Evolutionary conservation across 2,113 vertebrate genomes (phyloP).

Genomic region (Pelobates fuscus): DNA sequence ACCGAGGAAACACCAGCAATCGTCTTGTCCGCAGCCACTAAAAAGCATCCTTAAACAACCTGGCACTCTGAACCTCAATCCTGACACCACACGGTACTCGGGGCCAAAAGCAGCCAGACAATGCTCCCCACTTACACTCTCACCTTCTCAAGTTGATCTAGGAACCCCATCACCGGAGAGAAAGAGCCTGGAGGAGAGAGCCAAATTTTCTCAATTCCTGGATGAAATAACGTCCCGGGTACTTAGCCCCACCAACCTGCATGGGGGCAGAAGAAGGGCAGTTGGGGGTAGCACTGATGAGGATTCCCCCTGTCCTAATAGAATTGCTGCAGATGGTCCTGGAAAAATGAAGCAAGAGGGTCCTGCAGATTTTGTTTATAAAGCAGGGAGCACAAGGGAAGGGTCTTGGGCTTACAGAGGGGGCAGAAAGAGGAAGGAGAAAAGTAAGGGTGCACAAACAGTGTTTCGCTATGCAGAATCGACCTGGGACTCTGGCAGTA

Average conservation of each 20-base stretch:
- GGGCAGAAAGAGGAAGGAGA: constrained; percentile 53
- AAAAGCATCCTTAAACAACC: constrained; percentile 81
- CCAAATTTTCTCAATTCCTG: constrained; percentile 82
- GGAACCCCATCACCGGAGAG: constrained; percentile 52
- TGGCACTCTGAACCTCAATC: constrained; percentile 34
- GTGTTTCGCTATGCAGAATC: constrained; percentile 13
- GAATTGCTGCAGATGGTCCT: constrained; percentile 1
- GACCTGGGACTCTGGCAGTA: constrained; percentile 54
- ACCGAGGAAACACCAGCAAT: constrained; percentile 55
- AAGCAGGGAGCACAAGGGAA: constrained; percentile 62
- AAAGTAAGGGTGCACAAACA: constrained; percentile 25
- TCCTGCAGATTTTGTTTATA: constrained; percentile 33
- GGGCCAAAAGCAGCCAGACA: constrained; percentile 66
- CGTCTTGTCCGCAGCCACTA: constrained; percentile 57
- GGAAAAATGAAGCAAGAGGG: not conserved
- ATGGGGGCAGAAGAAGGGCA: constrained; percentile 55
- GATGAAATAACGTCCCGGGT: constrained; percentile 80
- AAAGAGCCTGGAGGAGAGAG: constrained; percentile 74
- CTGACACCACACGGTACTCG: constrained; percentile 68
- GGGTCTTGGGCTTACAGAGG: constrained; percentile 52
- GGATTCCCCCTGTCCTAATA: constrained; percentile 41
- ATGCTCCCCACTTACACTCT: constrained; percentile 26
- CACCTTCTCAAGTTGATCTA: constrained; percentile 54
- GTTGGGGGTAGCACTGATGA: constrained; percentile 49
- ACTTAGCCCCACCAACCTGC: constrained; percentile 71